Conservation (phyloP, 2,113 vertebrate genomes). For the Sylvilagus bachmani region DNA sequence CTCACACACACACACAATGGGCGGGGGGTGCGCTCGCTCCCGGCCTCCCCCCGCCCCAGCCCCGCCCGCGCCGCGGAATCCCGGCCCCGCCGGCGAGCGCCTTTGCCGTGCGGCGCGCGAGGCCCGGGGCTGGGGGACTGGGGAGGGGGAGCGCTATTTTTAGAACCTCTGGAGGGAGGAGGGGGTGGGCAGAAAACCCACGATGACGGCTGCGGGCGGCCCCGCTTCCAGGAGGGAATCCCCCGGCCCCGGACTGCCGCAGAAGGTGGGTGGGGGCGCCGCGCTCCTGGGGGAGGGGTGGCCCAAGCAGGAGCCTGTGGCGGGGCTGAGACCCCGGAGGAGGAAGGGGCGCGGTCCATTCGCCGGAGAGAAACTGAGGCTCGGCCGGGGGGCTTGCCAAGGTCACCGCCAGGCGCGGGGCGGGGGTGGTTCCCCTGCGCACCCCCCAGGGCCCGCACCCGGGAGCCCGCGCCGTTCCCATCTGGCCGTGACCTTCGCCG, state of each 20-base stretch:
- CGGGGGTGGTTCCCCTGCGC: not conserved
- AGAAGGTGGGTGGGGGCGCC: conserved; percentile 65
- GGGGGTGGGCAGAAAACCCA: not conserved
- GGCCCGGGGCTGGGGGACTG: not conserved
- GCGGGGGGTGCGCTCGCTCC: not conserved
- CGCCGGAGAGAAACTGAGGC: not conserved
- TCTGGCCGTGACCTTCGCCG: conserved; percentile 55
- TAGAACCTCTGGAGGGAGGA: conserved; percentile 63
- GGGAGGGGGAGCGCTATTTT: conserved; percentile 67
- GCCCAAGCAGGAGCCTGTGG: not conserved
- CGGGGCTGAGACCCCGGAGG: not conserved
- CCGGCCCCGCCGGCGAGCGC: not conserved
- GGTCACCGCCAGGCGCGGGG: not conserved
- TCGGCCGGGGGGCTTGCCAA: not conserved
- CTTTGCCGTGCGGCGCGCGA: not conserved
- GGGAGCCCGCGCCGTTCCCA: not conserved
- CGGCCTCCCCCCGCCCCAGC: not conserved
- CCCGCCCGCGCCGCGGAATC: conserved; percentile 32
- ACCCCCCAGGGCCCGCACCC: not conserved
- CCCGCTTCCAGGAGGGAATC: conserved; percentile 27
- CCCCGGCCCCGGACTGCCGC: not conserved
- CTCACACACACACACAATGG: not conserved
- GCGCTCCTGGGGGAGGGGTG: not conserved
- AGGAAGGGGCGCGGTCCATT: not conserved
- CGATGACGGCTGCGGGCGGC: conserved; percentile 28